Conservation (phyloP, 1,140 invertebrate genomes). For the Oedothorax gibbosus region DNA sequence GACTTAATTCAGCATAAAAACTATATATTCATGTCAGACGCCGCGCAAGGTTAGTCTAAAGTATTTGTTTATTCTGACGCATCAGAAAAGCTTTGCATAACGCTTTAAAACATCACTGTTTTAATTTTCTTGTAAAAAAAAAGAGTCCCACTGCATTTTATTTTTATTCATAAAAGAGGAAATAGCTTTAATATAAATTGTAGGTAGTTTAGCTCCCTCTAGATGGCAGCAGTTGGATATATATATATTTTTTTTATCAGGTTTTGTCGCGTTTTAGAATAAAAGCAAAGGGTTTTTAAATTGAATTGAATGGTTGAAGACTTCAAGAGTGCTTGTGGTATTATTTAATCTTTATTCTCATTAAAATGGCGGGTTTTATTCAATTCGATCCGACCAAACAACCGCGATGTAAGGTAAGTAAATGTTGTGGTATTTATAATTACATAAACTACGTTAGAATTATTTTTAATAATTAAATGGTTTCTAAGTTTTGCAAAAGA, state of each 20-base stretch:
- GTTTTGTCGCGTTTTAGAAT: not conserved
- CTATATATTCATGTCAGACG: too few relatives aligned
- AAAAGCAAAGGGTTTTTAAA: not conserved
- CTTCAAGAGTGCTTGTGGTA: too few relatives aligned
- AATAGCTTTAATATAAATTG: too few relatives aligned
- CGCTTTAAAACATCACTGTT: too few relatives aligned
- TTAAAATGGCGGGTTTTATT: conserved; percentile 17
- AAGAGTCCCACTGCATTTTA: too few relatives aligned
- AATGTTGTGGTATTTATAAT: not conserved
- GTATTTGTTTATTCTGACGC: too few relatives aligned
- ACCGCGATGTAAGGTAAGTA: conserved; percentile 33
- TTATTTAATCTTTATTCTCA: not conserved
- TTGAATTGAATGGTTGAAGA: not conserved
- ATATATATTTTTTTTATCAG: not conserved
- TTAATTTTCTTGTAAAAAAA: too few relatives aligned
- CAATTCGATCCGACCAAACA: conserved; percentile 33
- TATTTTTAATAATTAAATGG: not conserved
- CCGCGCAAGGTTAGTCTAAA: too few relatives aligned
- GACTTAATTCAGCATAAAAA: too few relatives aligned
- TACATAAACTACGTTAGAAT: not conserved
- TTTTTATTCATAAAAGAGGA: too few relatives aligned
- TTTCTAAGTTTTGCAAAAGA: not conserved
- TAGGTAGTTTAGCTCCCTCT: not conserved
- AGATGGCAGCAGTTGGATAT: conserved; percentile 28
- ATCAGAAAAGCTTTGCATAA: too few relatives aligned